phyloP scores from a whole-genome alignment of 1,140 invertebrate species.

The Hestina assimilis region DNA sequence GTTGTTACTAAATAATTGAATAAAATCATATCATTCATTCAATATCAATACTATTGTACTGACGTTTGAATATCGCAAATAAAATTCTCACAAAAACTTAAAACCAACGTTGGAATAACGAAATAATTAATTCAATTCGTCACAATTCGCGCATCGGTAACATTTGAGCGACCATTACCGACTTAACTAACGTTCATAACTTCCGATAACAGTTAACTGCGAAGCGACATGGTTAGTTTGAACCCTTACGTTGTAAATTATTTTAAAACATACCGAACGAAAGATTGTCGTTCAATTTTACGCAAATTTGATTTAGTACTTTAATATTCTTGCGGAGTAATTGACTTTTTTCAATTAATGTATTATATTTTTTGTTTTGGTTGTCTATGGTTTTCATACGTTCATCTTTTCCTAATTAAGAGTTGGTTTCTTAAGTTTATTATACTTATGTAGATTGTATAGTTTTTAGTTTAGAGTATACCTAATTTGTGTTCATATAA shows the following conservation, averaged over 20 bases:
- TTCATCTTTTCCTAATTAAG: too few relatives aligned
- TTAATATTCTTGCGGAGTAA: constrained; percentile 9
- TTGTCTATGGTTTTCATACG: not conserved
- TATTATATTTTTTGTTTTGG: not conserved
- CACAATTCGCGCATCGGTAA: constrained; percentile 49
- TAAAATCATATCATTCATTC: too few relatives aligned
- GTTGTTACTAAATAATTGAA: too few relatives aligned
- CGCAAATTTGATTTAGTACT: constrained; percentile 60
- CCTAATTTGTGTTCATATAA: too few relatives aligned
- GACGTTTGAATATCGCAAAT: too few relatives aligned
- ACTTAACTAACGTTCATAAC: constrained; percentile 28
- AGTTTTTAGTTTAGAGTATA: too few relatives aligned
- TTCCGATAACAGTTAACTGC: constrained; percentile 65
- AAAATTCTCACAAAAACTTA: too few relatives aligned
- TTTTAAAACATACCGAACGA: constrained; percentile 46
- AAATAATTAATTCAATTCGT: constrained; percentile 62
- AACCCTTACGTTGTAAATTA: constrained; percentile 69
- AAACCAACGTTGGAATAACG: too few relatives aligned
- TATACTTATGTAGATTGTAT: too few relatives aligned
- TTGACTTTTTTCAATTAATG: constrained; percentile 1
- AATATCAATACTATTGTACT: too few relatives aligned
- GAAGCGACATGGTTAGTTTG: constrained; percentile 69
- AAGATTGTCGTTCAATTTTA: constrained; percentile 60
- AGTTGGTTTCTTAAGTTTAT: too few relatives aligned
- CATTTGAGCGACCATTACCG: constrained; percentile 63